These are phyloP conservation scores for Leptonema lineaticorne DNA, from an alignment of 1,140 invertebrate species.

Conservation along the genomic window DNA sequence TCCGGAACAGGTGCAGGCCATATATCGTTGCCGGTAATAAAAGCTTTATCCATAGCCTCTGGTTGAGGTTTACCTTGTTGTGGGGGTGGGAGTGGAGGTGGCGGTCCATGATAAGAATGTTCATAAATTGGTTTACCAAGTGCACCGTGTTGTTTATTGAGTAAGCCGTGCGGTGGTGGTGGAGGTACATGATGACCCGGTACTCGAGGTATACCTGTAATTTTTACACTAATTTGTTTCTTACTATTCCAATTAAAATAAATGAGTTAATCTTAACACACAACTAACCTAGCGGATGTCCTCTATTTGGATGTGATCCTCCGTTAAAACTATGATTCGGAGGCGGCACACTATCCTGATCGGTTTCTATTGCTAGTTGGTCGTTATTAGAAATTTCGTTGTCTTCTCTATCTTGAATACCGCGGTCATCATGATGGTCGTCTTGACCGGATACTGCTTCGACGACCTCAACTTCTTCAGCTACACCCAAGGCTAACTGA, in stretches of 20 bases:
- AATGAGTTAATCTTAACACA: background rate
- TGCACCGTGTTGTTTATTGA: constrained; percentile 46
- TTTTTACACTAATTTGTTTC: background rate
- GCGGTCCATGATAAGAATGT: constrained; percentile 65
- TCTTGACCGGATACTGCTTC: constrained; percentile 38
- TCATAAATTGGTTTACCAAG: constrained; percentile 42
- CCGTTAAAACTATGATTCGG: constrained; percentile 29
- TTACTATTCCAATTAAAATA: background rate
- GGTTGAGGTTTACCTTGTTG: constrained; percentile 55
- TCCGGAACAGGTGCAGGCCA: constrained; percentile 80
- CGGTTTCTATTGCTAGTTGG: constrained; percentile 37
- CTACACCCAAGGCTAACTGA: constrained; percentile 30
- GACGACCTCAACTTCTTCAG: constrained; percentile 36
- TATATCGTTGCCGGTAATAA: constrained; percentile 67
- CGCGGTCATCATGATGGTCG: constrained; percentile 27
- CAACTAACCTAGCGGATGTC: constrained; percentile 36
- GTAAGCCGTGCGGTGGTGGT: constrained; percentile 53
- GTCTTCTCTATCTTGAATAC: constrained; percentile 36
- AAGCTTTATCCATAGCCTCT: constrained; percentile 55
- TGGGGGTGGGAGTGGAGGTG: constrained; percentile 58
- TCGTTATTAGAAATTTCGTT: constrained; percentile 36
- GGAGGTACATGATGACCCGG: constrained; percentile 50
- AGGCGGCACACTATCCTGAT: constrained; percentile 25
- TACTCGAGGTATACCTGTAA: constrained; percentile 53
- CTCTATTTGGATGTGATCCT: constrained; percentile 32